Evolutionary conservation across 1,140 invertebrate species (phyloP), one percentile per base, ranked within the genome.

Genomic region (Drosophila elegans): DNA sequence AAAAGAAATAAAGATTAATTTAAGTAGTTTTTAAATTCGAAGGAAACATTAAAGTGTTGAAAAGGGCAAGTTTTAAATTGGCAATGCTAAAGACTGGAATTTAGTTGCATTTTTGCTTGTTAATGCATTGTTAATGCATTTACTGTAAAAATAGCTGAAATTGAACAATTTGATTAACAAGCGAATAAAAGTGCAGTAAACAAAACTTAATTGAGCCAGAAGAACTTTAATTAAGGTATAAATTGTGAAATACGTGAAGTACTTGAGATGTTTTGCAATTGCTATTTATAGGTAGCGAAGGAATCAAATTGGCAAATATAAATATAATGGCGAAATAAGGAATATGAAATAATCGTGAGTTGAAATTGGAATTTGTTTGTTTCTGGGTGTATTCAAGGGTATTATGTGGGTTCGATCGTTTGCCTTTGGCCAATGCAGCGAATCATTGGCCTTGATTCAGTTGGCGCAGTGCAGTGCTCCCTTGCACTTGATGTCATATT

Each of bases 401-500:
- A 51, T 21, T 36, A 10, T 2, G 21, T 1, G 10, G 2, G 49
- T 12, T 36, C 13, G 10, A 11, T 1, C 32, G 4, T 16, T 9
- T 51, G 3, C 3, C n/a, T 34, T 4, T 32, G 13, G 49, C 49
- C 38, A 32, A 39, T 56, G 13, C 52, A 32, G 52, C 36, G 6
- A 42, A 42, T 42, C 12, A 36, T 16, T 62, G 60, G 53, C 60
- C 60, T 62, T 62, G 60, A 62, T 62, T 59, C 52, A 41, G 16
- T 59, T 29, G 34, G 57, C 54, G 12, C 55, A 61, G 61, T 64
- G 55, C 61, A 64, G 27, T 54, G 67, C 67, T 48, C 41, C 62
- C 46, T 68, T 67, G 63, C 60, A 52, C 46, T 42, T 45, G 48
- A 64, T 44, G 48, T 46, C 39, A 48, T 13, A 42, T 66, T 53